These are phyloP conservation scores for Meda fulgida DNA, from an alignment of 2,797 vertebrate genomes.

Conservation along the genomic window DNA sequence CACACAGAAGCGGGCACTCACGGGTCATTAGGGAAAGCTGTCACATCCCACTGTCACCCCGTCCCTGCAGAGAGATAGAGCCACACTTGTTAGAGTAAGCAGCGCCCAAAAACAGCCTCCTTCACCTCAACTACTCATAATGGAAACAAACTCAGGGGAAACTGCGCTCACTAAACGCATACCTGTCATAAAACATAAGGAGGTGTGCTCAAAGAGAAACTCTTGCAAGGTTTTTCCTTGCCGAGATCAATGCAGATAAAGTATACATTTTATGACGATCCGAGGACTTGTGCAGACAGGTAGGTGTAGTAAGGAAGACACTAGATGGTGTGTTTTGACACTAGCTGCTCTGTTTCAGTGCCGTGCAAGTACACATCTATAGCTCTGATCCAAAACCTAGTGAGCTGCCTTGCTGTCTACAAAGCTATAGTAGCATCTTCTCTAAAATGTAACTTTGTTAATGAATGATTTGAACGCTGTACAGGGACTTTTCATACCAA, in stretches of 20 bases:
- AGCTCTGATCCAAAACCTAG: background rate
- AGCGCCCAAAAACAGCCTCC: constrained; percentile 20
- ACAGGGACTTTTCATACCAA: background rate
- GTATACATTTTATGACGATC: constrained; percentile 22
- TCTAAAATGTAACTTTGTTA: background rate
- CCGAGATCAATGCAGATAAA: constrained; percentile 35
- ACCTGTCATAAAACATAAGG: constrained; percentile 15
- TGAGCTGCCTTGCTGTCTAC: background rate
- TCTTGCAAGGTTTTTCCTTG: constrained; percentile 1
- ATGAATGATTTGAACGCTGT: background rate
- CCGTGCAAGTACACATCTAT: background rate
- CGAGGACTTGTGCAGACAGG: background rate
- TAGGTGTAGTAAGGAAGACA: background rate
- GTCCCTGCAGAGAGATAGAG: constrained; percentile 36
- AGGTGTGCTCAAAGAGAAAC: constrained; percentile 2
- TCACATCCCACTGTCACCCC: constrained; percentile 53
- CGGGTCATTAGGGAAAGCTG: constrained; percentile 79
- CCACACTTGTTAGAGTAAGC: constrained; percentile 46
- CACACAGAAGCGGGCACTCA: constrained; percentile 67
- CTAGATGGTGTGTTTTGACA: constrained; percentile 4
- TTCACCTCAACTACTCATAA: constrained; percentile 47
- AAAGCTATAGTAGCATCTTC: background rate
- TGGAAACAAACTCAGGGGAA: constrained; percentile 49
- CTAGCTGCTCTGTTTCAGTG: background rate
- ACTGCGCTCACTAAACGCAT: constrained; percentile 8